Evolutionary conservation across 1,140 invertebrate species (phyloP).

Genomic region (Tigriopus japonicus): DNA sequence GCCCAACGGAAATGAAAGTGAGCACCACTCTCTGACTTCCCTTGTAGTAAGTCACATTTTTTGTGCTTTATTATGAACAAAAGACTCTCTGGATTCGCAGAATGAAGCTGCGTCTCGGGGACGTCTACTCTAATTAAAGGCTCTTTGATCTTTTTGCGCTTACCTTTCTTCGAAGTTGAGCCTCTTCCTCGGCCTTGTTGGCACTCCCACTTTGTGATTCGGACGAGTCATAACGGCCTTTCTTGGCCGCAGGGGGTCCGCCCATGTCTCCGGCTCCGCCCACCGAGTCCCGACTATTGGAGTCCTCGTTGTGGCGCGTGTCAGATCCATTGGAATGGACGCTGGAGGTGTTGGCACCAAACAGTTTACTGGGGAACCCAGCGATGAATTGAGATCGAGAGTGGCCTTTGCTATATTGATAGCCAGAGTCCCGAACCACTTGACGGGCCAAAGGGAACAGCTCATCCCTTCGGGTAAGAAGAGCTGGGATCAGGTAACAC

Average conservation of each 20-base stretch:
- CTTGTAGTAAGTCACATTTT: too few species aligned
- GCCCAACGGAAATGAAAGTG: too few species aligned
- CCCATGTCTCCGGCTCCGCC: background rate
- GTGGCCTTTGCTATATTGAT: conserved; percentile 62
- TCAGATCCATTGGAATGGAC: background rate
- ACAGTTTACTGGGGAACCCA: background rate
- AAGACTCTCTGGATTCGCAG: too few species aligned
- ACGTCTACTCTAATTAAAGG: too few species aligned
- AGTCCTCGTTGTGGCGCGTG: background rate
- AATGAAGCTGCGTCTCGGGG: too few species aligned
- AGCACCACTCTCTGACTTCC: too few species aligned
- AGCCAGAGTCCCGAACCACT: conserved; percentile 78
- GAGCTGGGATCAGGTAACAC: conserved; percentile 64
- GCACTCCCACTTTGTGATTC: too few species aligned
- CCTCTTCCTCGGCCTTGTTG: too few species aligned
- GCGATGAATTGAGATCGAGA: conserved; percentile 33
- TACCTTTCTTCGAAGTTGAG: too few species aligned
- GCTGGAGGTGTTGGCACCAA: background rate
- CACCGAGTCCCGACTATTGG: background rate
- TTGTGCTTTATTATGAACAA: too few species aligned
- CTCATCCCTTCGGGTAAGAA: conserved; percentile 78
- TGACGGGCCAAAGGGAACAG: conserved; percentile 83
- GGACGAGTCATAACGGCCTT: too few species aligned
- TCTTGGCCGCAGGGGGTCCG: background rate
- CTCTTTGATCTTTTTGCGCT: too few species aligned